Evolutionary conservation across 2,797 vertebrate species (phyloP).

Genomic region (Knipowitschia caucasica): DNA sequence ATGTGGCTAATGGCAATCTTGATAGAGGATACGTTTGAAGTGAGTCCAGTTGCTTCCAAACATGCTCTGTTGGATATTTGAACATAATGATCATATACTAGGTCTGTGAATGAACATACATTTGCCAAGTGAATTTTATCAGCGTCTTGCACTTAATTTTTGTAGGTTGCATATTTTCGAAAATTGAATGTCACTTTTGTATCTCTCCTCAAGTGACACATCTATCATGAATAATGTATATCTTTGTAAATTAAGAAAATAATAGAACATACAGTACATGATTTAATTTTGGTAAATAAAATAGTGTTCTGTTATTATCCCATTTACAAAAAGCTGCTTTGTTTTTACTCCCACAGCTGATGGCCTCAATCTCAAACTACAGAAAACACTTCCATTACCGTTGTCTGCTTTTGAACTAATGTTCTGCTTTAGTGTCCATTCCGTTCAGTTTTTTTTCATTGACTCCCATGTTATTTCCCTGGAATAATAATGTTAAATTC

Average conservation of each 20-base stretch:
- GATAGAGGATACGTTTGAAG: conserved; percentile 14
- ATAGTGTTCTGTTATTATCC: not conserved
- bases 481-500: conserved; percentile 25
- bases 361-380: conserved; percentile 8
- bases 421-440: conserved; percentile 28
- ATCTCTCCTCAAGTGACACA: too few relatives aligned
- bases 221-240: too few relatives aligned
- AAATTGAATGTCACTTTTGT: too few relatives aligned
- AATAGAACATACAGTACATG: not conserved
- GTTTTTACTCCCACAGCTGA: not conserved
- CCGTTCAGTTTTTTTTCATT: conserved; percentile 37
- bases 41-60: conserved; percentile 1
- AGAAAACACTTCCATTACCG: conserved; percentile 23
- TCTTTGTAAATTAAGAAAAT: not conserved
- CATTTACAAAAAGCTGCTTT: not conserved
- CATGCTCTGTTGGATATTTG: conserved; percentile 4
- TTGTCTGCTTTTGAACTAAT: conserved; percentile 28
- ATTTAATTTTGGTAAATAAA: not conserved
- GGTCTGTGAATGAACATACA: not conserved
- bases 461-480: conserved; percentile 11
- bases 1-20: conserved; percentile 20
- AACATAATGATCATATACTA: not conserved
- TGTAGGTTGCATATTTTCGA: too few relatives aligned
- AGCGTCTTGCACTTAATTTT: not conserved
- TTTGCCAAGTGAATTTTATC: not conserved